These are phyloP conservation scores for Lasioglossum morio DNA, from an alignment of 2,888 invertebrate species.

Conservation along the genomic window DNA sequence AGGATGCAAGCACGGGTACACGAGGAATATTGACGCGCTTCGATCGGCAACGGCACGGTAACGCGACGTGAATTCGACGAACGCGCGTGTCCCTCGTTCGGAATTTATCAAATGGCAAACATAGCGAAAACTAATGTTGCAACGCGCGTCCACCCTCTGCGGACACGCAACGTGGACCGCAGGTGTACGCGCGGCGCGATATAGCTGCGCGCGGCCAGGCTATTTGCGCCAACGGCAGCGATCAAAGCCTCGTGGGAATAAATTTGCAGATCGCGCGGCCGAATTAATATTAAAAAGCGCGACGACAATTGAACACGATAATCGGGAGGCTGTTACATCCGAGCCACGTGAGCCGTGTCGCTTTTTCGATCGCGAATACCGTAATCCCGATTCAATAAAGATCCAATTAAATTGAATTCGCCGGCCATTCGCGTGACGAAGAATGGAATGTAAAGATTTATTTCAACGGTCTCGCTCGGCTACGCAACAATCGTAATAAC, in stretches of 20 bases:
- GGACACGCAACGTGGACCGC: conserved; percentile 37
- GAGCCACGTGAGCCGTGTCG: neutral
- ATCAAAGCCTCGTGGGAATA: conserved; percentile 50
- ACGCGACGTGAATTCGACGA: conserved; percentile 8
- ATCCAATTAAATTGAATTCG: conserved; percentile 9
- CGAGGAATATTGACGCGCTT: neutral
- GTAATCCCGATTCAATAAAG: conserved; percentile 22
- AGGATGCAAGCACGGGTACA: neutral
- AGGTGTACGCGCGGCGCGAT: conserved; percentile 50
- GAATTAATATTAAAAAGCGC: conserved; percentile 36
- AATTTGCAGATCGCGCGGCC: conserved; percentile 18
- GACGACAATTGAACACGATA: neutral
- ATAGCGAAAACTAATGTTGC: conserved; percentile 59
- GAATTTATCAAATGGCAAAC: conserved; percentile 66
- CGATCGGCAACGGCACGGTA: neutral
- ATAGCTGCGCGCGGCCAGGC: conserved; percentile 26
- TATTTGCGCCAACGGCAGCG: conserved; percentile 32
- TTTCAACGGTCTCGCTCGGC: neutral
- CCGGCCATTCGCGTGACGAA: neutral
- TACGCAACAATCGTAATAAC: neutral
- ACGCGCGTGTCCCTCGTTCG: neutral
- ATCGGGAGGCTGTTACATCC: conserved; percentile 6
- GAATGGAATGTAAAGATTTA: neutral
- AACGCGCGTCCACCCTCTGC: conserved; percentile 23
- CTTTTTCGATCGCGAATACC: neutral